phyloP scores from a whole-genome alignment of 2,888 invertebrate genomes.

The Caenorhabditis sulstoni region DNA sequence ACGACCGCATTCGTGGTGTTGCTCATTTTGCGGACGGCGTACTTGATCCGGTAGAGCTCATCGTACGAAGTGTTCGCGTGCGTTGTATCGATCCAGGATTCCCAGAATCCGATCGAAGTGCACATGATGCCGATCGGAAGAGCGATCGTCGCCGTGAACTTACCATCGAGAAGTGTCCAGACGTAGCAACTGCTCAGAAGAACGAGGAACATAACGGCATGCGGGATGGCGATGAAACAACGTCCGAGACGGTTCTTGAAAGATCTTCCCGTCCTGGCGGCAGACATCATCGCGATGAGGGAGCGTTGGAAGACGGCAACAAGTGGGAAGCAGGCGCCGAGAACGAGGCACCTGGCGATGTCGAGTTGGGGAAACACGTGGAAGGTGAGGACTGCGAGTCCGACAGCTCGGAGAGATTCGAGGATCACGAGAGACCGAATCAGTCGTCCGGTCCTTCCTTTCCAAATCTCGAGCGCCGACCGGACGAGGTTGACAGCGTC shows the following conservation, averaged over 20 bases:
- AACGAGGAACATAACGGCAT: constrained; percentile 57
- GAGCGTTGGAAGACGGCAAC: constrained; percentile 60
- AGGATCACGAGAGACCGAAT: constrained; percentile 64
- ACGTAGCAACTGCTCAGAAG: constrained; percentile 60
- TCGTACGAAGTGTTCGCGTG: constrained; percentile 73
- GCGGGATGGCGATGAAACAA: constrained; percentile 57
- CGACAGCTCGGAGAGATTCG: constrained; percentile 69
- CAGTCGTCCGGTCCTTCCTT: constrained; percentile 56
- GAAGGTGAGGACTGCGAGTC: constrained; percentile 69
- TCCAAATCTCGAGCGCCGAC: constrained; percentile 59
- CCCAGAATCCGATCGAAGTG: constrained; percentile 76
- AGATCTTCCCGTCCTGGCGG: constrained; percentile 44
- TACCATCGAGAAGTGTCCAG: constrained; percentile 65
- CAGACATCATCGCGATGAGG: constrained; percentile 49
- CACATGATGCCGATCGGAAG: constrained; percentile 71
- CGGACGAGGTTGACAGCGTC: constrained; percentile 70
- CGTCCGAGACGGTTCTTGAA: constrained; percentile 53
- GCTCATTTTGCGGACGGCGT: constrained; percentile 75
- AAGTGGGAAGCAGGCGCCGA: constrained; percentile 61
- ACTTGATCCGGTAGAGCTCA: constrained; percentile 74
- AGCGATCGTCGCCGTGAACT: constrained; percentile 58
- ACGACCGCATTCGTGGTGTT: constrained; percentile 64
- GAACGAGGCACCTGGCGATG: constrained; percentile 55
- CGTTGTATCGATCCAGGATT: constrained; percentile 74
- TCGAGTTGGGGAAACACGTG: constrained; percentile 69